Evolutionary conservation across 1,140 invertebrate species (phyloP), one percentile per base, ranked within the genome.

Genomic region (Armadillidium nasatum): DNA sequence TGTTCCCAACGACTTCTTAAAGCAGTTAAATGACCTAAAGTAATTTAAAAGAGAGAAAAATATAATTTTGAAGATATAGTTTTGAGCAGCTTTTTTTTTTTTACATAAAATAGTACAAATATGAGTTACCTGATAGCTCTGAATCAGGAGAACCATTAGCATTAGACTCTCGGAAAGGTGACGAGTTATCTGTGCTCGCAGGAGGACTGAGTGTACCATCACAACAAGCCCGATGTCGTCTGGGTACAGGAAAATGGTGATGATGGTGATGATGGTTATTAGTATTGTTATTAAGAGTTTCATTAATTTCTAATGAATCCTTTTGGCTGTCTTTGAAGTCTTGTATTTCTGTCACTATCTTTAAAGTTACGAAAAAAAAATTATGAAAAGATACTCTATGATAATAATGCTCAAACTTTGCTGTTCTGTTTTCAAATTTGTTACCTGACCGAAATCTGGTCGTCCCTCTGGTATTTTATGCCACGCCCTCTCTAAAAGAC

Each of bases 1-100:
- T 82, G 80, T 74, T 85, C 84, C 84, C 84, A 85, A 54, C 83
- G 81, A 44, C 82, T 83, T 22, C 84, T 78, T n/a, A 85, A 78
- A 22, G 84, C 84, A 54, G 83, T 83, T 66, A 85, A 84, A 80
- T 84, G 82, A 54, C 84, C 84, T 72, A 81, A 77, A 7, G 83
- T 71, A 9, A 83, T 2, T 71, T 71, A 33, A 33, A 33, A 33
- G n/a, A 44, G 19, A 6, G 7, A 9, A 54, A 73, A 50, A 11
- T 22, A 73, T 73, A 4, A 19, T 46, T 22, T 4, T 19, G 9
- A 46, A 19, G n/a, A 0, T 10, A 46, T 7, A 2, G 19, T 21
- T 50, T 50, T 46, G 10, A 10, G n/a, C n/a, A 50, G 21, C 46
- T 33, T 71, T n/a, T 43, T 2, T 21, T 44, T 13, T 43, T 11